Evolutionary conservation across 2,888 invertebrate genomes (phyloP).

Genomic region (Punctoribates punctum): DNA sequence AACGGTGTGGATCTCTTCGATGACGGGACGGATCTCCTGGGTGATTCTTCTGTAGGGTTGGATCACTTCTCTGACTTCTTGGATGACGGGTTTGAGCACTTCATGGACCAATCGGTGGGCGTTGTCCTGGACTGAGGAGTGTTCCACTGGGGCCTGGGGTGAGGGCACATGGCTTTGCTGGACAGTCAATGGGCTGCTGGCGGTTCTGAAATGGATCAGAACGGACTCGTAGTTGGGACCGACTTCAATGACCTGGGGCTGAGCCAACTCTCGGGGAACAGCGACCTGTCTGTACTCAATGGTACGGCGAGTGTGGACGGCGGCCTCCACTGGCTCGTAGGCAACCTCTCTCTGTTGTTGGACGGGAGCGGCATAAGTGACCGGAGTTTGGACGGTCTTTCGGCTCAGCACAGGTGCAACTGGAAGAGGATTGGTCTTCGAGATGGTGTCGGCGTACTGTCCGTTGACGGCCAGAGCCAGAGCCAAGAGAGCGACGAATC

Average conservation of each 20-base stretch:
- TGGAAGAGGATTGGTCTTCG: no score
- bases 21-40: constrained; percentile 19
- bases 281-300: background rate
- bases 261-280: background rate
- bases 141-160: background rate
- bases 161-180: background rate
- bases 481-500: no score
- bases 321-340: background rate
- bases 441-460: no score
- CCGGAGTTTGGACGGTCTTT: no score
- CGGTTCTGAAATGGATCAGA: background rate
- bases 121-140: background rate
- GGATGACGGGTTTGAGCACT: background rate
- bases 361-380: no score
- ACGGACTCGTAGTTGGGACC: background rate
- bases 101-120: background rate
- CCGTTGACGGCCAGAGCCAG: no score
- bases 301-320: background rate
- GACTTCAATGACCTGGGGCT: background rate
- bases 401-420: no score
- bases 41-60: constrained; percentile 26
- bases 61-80: constrained; percentile 38
- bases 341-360: background rate
- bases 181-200: background rate
- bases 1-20: constrained; percentile 27